Base-by-base conservation (phyloP, 2,797 vertebrate genomes). In the Numenius phaeopus region DNA sequence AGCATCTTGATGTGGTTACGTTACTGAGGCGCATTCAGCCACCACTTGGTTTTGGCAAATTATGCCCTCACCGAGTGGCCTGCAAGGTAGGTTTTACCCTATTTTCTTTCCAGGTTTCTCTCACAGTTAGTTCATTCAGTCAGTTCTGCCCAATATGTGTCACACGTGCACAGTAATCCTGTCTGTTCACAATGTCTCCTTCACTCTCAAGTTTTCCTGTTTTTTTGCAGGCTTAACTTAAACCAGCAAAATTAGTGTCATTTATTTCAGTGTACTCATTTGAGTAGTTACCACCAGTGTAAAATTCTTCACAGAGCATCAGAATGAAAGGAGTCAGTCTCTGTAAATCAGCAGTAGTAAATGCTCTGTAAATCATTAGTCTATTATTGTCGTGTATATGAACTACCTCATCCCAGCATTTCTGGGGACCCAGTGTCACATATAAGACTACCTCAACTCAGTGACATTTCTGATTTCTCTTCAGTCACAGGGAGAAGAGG, bases 41-140 rank as follows among this genome's bases (percentile, higher is more conserved):
- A 46, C 99, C 99, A 1, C 98, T 99, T 58, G 99, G 99, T 59
- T 99, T 99, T 66, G 99, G 99, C 75, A 99, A 99, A 96, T 97
- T 99, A 30, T 99, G 99, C 95, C 99, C 99, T 96, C 99, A 99
- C 97, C 98, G 99, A 98, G 99, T 99, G 69, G 99, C 99, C 18
- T 99, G 99, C 98, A 99, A 99, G 99, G 99, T 99, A 95, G 88
- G 98, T 50, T 4, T 79, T 66, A 49, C 32, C 5, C 34, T 55
- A 0, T n/a, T 72, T 54, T 44, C 39, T 40, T 44, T 49, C 34
- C 32, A 26, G 18, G 5, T 59, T 79, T 71, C 27, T 78, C 42
- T 85, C 37, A n/a, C 30, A 26, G 29, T 79, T 73, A 8, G 4
- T 54, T 79, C 16, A 21, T 52, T 75, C 10, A 4, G 64, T 83